Evolutionary conservation across 2,888 invertebrate species (phyloP).

Genomic region (Acanthosepion pharaonis): DNA sequence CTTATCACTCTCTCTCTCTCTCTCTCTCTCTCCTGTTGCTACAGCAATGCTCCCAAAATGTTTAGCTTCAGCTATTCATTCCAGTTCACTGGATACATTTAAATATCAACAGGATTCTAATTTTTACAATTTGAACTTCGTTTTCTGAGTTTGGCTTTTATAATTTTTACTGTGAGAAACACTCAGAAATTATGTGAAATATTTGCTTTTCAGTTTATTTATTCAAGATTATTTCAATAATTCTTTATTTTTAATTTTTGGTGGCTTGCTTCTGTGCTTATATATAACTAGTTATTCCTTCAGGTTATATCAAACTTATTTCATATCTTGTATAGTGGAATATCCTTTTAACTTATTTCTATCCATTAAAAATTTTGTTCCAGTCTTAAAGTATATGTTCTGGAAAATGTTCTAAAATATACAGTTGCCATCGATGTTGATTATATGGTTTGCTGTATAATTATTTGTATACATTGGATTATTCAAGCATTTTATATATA

Average conservation of each 20-base stretch:
- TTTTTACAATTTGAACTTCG: not conserved
- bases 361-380: conserved; percentile 13
- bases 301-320: not conserved
- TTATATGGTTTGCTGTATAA: too few relatives aligned
- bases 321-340: not conserved
- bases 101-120: not conserved
- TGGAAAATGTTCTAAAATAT: too few relatives aligned
- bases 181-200: not conserved
- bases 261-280: not conserved
- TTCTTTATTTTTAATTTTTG: not conserved
- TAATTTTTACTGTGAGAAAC: not conserved
- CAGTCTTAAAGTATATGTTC: not conserved
- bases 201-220: not conserved
- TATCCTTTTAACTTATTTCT: not conserved
- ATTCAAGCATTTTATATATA: too few relatives aligned
- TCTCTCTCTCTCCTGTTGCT: not conserved
- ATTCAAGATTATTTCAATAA: not conserved
- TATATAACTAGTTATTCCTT: too few relatives aligned
- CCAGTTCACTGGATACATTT: not conserved
- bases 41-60: not conserved
- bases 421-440: too few relatives aligned
- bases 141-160: not conserved
- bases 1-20: not conserved
- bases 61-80: not conserved
- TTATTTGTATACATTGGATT: too few relatives aligned